phyloP scores from a whole-genome alignment of 2,888 invertebrate species.

The Gymnocheta viridis region DNA sequence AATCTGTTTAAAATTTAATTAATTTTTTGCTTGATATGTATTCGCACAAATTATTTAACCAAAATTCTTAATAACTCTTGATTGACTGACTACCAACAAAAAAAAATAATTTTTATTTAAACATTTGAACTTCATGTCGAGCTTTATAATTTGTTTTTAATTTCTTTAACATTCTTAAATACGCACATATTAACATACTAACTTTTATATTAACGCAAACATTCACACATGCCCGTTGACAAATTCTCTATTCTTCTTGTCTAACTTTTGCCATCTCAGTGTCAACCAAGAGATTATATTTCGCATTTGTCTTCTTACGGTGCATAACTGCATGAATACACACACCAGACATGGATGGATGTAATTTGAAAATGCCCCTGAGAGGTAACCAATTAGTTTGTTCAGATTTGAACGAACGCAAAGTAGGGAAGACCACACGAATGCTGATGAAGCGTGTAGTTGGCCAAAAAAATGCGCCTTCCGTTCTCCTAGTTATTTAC shows the following conservation, averaged over 20 bases:
- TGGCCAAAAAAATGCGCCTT: too few species aligned
- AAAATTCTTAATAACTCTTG: slow-evolving; percentile 38
- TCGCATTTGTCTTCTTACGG: slow-evolving; percentile 66
- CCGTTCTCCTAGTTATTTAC: too few species aligned
- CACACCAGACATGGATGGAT: slow-evolving; percentile 23
- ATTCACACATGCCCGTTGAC: slow-evolving; percentile 23
- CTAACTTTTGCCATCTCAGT: slow-evolving; percentile 70
- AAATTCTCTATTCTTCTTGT: slow-evolving; percentile 64
- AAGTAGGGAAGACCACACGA: neutral
- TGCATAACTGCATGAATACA: slow-evolving; percentile 60
- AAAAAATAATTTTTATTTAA: slow-evolving; percentile 30
- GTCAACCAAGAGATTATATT: slow-evolving; percentile 69
- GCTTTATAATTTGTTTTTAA: slow-evolving; percentile 69
- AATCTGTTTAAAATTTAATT: slow-evolving; percentile 16
- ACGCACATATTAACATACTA: slow-evolving; percentile 5
- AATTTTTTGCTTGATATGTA: slow-evolving; percentile 14
- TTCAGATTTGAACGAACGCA: neutral
- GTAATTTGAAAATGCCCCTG: neutral
- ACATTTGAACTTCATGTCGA: slow-evolving; percentile 65
- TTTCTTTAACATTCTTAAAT: slow-evolving; percentile 60
- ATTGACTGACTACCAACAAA: neutral
- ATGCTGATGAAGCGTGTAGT: neutral
- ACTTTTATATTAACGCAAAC: neutral
- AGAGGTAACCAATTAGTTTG: neutral
- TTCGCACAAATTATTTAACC: neutral